Base-by-base conservation (phyloP, 2,888 invertebrate genomes). In the Augochlorella aurata region DNA sequence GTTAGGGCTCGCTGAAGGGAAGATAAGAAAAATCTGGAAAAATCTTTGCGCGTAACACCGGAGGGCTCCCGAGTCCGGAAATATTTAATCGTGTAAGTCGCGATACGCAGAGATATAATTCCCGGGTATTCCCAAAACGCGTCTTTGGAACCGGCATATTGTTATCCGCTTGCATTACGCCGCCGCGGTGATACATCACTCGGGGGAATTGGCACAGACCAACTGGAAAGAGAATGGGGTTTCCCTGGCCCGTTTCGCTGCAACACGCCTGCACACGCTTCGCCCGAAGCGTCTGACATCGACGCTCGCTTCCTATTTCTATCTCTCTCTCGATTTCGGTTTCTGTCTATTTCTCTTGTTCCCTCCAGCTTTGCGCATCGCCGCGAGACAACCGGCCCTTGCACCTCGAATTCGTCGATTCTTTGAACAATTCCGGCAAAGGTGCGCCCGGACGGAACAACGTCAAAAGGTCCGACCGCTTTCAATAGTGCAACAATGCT, bases 111-210 rank as follows among this genome's bases (percentile, higher is more conserved):
- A 14, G 58, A 58, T 80, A 49, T 71, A 81, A 74, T 71, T 68
- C 81, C 81, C 74, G 38, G 52, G 73, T 67, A 81, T 82, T 81
- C 82, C 82, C 81, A 70, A 70, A 81, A 82, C 68, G 81, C 66
- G 69, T 70, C 81, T 82, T 82, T 81, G 81, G 76, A 47, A 21
- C 76, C 18, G 45, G 65, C 69, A 65, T 76, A 81, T 81, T 81
- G 81, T 82, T 81, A 81, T 77, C 73, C 73, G 80, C 49, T 65
- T 58, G 80, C 54, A 73, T 82, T 75, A 75, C 80, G 38, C 24
- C 44, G 65, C 49, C 72, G 44, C 73, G 69, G 73, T 61, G 82
- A 70, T 81, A 81, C 81, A 73, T 73, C 81, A 74, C 82, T 81
- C 61, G 54, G 38, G 81, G 73, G 82, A 81, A 82, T 82, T 82